Percentiles rank a stretch among this genome's conserved stretches.
These are phyloP conservation scores for Theonella swinhoei DNA, from an alignment of 37 sponge, comb jelly and placozoan genomes.

Conservation along the genomic window DNA sequence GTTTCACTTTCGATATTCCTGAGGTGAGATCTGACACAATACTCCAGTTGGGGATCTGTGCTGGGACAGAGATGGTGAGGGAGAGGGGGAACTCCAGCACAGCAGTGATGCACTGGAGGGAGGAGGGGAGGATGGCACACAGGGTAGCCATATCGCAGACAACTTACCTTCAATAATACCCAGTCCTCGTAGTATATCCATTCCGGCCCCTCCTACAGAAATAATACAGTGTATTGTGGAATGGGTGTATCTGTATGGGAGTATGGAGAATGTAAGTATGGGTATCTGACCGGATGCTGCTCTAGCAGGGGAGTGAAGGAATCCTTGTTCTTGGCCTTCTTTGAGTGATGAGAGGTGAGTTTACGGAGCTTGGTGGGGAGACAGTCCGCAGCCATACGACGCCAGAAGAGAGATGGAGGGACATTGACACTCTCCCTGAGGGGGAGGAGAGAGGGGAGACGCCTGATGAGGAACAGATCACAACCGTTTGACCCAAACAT, in stretches of 20 bases:
- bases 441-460: background rate
- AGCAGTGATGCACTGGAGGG: slow-evolving; percentile 53
- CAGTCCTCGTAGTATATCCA: slow-evolving; percentile 83
- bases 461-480: no score
- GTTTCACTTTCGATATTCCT: slow-evolving; percentile 46
- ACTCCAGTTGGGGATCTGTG: slow-evolving; percentile 90
- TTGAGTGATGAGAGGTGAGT: slow-evolving; percentile 52
- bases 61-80: slow-evolving; percentile 73
- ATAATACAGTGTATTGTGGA: background rate
- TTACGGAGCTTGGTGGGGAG: slow-evolving; percentile 66
- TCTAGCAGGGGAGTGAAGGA: slow-evolving; percentile 78
- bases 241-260: background rate
- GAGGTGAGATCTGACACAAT: slow-evolving; percentile 83
- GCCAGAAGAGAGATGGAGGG: slow-evolving; percentile 74
- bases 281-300: slow-evolving; percentile 41
- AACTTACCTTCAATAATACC: slow-evolving; percentile 73
- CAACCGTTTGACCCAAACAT: background rate
- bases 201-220: slow-evolving; percentile 71
- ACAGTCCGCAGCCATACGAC: slow-evolving; percentile 49
- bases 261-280: background rate
- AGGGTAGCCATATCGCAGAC: no score
- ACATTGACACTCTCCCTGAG: slow-evolving; percentile 61
- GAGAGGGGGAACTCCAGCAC: slow-evolving; percentile 77
- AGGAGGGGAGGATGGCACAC: background rate
- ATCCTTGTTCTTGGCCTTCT: slow-evolving; percentile 78